Evolutionary conservation across 2,888 invertebrate genomes (phyloP), one percentile per base, ranked within the genome.

Genomic region (Stratiomys singularior): DNA sequence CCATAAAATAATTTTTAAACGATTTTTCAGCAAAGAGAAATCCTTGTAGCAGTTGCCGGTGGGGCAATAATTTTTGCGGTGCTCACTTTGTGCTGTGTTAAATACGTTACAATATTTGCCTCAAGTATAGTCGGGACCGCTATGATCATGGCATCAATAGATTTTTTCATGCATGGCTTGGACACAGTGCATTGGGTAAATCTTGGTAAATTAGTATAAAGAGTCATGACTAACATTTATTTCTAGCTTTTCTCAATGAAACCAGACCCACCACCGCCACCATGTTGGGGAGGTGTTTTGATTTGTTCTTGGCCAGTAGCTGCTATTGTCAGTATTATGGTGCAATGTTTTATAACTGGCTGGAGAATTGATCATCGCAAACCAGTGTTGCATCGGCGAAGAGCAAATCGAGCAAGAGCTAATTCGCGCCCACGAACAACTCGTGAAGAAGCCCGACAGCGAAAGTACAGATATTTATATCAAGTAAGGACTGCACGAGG

Each of bases 401-500:
- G 21, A 80, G 82, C 78, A 79, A 82, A 18, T 80, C 82, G 78
- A 79, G 79, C 76, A 81, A 83, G 85, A 0, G 81, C 85, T 1
- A 84, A 85, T 76, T 89, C 90, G 7, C 87, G 93, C 80, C 93
- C 93, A 0, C 90, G 93, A 78, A 93, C 94, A 83, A 93, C 93
- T 78, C 89, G 93, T 76, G 94, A 94, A 80, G 93, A 94, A 86
- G 91, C 94, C 86, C 90, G 93, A 77, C 95, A 95, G 86, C 92
- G 93, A 85, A 94, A 94, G 86, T 96, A 95, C 86, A 89, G 96
- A 81, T 96, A 96, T 85, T 88, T 96, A 81, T 96, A 96, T 88
- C 96, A 96, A 88, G 94, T 96, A 78, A 91, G 96, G 82, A 94
- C 96, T 9, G 94, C 94, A 30, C 94, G 96, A 83, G 96, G 96